Percentiles rank a stretch among this genome's conserved stretches.
Conservation (phyloP, 2,113 vertebrate genomes). For the Engraulis encrasicolus region DNA sequence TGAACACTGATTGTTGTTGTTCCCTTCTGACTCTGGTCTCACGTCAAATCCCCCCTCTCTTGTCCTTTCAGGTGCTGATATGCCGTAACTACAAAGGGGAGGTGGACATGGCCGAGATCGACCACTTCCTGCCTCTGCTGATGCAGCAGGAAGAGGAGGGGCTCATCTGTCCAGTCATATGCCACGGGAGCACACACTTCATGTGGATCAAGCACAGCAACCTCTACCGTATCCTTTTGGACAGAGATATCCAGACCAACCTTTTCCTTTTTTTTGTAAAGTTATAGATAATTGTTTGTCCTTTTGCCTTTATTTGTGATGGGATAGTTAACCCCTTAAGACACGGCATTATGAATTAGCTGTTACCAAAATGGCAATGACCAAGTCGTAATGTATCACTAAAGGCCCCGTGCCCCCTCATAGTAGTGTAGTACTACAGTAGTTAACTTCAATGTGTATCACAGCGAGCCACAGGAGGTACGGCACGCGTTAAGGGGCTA, state of each 20-base stretch:
- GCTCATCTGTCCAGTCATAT: conserved; percentile 78
- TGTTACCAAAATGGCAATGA: too few relatives aligned
- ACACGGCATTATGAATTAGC: too few relatives aligned
- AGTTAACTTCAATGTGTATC: too few relatives aligned
- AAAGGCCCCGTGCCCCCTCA: too few relatives aligned
- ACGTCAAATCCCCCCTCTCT: background rate
- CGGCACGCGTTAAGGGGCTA: too few relatives aligned
- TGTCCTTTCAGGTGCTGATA: conserved; percentile 81
- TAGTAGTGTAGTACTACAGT: too few relatives aligned
- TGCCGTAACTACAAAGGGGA: conserved; percentile 94
- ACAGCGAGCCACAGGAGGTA: too few relatives aligned
- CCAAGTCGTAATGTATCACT: too few relatives aligned
- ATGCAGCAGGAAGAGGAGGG: conserved; percentile 90
- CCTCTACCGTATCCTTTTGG: conserved; percentile 88
- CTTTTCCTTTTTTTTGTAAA: background rate
- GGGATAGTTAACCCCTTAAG: too few relatives aligned
- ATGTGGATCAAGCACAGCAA: conserved; percentile 96
- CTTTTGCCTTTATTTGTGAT: too few relatives aligned
- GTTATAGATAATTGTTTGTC: too few relatives aligned
- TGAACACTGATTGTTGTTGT: background rate
- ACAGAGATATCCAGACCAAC: background rate
- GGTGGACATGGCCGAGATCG: conserved; percentile 87
- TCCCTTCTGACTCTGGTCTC: background rate
- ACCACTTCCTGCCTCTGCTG: conserved; percentile 87
- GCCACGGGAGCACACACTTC: conserved; percentile 84